Evolutionary conservation across 2,113 vertebrate genomes (phyloP).

Genomic region (Nipponia nippon): DNA sequence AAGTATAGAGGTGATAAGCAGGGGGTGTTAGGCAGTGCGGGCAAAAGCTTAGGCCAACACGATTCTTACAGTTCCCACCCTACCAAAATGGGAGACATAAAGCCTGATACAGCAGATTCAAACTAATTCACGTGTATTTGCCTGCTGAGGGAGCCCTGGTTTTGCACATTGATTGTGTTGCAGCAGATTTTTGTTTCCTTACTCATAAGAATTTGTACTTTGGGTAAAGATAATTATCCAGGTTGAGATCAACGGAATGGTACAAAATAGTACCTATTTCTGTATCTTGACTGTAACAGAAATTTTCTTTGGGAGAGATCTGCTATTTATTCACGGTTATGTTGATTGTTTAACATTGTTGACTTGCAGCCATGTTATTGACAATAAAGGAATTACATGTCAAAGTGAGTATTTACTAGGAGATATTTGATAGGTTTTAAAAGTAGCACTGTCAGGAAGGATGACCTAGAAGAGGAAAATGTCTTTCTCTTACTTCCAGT

Average conservation of each 20-base stretch:
- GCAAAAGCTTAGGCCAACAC: not conserved
- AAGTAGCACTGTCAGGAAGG: not conserved
- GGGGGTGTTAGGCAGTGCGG: not conserved
- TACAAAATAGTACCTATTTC: not conserved
- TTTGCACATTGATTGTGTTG: not conserved
- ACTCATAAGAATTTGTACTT: not conserved
- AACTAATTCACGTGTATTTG: not conserved
- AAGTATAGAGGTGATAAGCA: not conserved
- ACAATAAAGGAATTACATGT: not conserved
- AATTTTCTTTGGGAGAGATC: not conserved
- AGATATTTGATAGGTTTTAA: not conserved
- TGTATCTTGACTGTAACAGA: not conserved
- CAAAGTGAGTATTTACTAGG: not conserved
- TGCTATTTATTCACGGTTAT: not conserved
- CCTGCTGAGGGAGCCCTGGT: not conserved
- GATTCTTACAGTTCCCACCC: not conserved
- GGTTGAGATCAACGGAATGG: not conserved
- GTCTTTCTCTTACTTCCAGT: not conserved
- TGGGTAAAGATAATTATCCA: not conserved
- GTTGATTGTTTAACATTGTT: not conserved
- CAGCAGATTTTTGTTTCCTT: not conserved
- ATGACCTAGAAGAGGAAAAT: not conserved
- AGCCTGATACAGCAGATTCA: not conserved
- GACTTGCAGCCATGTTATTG: not conserved
- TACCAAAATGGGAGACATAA: accelerated